A percentile compares a stretch with the other conserved stretches of the same genome.
Conservation (phyloP, 2,113 vertebrate species). For the Camelus dromedarius region DNA sequence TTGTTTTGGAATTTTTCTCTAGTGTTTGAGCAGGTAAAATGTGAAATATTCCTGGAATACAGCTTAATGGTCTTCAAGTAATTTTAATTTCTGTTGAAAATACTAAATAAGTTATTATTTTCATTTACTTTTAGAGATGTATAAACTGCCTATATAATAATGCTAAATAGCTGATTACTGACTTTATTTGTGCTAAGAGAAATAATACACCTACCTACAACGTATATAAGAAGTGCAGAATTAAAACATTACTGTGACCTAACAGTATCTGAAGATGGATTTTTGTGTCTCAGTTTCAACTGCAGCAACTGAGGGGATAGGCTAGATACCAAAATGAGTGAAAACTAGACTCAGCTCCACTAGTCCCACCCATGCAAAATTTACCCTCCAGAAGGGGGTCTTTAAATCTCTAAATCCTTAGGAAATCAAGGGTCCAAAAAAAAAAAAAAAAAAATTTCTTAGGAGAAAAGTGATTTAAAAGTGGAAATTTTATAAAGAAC, state of each 20-base stretch:
- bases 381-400: neutral
- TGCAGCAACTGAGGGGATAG: neutral
- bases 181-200: neutral
- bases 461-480: neutral
- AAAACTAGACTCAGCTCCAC: neutral
- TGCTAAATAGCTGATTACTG: neutral
- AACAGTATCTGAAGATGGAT: neutral
- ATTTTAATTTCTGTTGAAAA: slow-evolving; percentile 13
- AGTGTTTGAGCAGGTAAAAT: neutral
- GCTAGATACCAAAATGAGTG: neutral
- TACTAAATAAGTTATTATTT: neutral
- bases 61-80: neutral
- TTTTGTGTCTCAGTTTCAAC: neutral
- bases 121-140: neutral
- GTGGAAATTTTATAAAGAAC: neutral
- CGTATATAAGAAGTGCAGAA: neutral
- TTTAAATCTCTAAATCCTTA: neutral
- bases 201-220: neutral
- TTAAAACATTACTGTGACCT: neutral
- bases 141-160: neutral
- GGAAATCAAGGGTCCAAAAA: neutral
- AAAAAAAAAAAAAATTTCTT: neutral
- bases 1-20: neutral
- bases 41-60: neutral
- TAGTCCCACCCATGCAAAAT: neutral